Conservation (phyloP, 2,113 vertebrate species). For the Proteles cristata region DNA sequence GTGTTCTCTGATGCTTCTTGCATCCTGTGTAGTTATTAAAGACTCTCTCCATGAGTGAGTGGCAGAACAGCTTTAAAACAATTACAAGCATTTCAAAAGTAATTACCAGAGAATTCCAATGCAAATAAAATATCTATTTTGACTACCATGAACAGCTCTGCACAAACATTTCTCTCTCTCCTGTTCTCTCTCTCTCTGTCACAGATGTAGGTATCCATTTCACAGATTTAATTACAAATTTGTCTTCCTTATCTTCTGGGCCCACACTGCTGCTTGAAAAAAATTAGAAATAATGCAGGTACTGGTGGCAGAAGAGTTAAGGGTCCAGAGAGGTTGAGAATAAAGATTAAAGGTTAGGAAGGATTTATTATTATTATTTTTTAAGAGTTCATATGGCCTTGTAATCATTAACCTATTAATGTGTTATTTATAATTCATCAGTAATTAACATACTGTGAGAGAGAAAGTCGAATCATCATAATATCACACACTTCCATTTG, state of each 20-base stretch:
- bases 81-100: conserved; percentile 73
- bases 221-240: conserved; percentile 61
- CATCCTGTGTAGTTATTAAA: conserved; percentile 3
- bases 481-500: not conserved
- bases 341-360: not conserved
- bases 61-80: conserved; percentile 61
- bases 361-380: not conserved
- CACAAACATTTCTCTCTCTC: not conserved
- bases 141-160: not conserved
- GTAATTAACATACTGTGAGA: conserved; percentile 37
- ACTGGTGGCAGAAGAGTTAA: not conserved
- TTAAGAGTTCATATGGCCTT: not conserved
- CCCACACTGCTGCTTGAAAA: conserved; percentile 44
- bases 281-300: not conserved
- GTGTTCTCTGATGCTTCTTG: not conserved
- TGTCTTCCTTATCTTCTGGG: conserved; percentile 70
- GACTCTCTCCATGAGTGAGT: conserved; percentile 6
- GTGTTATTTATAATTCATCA: not conserved
- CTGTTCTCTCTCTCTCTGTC: not conserved
- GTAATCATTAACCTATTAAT: not conserved
- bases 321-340: not conserved
- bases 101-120: conserved; percentile 52
- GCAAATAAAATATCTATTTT: conserved; percentile 52
- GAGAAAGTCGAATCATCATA: not conserved
- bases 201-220: conserved; percentile 51